Evolutionary conservation across 2,888 invertebrate species (phyloP), one percentile per base, ranked within the genome.

Genomic region (Orthonychiurus folsomi): DNA sequence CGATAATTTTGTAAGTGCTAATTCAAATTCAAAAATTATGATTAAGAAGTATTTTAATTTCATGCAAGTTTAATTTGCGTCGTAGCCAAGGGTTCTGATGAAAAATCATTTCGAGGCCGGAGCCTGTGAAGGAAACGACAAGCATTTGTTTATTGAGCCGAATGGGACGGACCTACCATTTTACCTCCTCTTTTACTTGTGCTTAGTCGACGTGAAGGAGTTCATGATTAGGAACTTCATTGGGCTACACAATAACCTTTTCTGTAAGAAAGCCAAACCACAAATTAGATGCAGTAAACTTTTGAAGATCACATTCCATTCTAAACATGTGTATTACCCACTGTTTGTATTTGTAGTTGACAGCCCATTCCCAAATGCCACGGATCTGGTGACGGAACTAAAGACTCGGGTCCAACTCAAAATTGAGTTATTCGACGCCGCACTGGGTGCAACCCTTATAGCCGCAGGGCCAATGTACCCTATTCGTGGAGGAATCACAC

Each of bases 151-250:
- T 23, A 58, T 64, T 20, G 64, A 64, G 21, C 64, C 64, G n/a
- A 59, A 58, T 52, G 64, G 64, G 9, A 23, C 52, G 24, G 64
- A 64, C 25, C 48, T 56, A 50, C 64, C 64, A n/a, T 64, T 54
- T 50, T 64, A 64, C 54, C 47, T 64, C 20, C 61, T 64, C 20
- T 64, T 64, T 21, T 58, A 59, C 58, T 24, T 64, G 1, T 61
- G 61, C 28, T 27, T 64, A 15, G 52, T 56, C 0, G 64, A 64
- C 56, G 58, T 64, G n/a, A 61, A 64, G 50, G 47, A 47, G n/a
- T 64, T 26, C 37, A 23, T 61, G 3, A 47, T 64, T 0, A 3
- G 37, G 3, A 61, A 59, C 37, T 62, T 59, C 25, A 61, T 61
- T 9, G 18, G 25, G 15, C n/a, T 64, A 2, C 61, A 62, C 61